Conservation (phyloP, 2,888 invertebrate species). For the Melanostoma mellinum region DNA sequence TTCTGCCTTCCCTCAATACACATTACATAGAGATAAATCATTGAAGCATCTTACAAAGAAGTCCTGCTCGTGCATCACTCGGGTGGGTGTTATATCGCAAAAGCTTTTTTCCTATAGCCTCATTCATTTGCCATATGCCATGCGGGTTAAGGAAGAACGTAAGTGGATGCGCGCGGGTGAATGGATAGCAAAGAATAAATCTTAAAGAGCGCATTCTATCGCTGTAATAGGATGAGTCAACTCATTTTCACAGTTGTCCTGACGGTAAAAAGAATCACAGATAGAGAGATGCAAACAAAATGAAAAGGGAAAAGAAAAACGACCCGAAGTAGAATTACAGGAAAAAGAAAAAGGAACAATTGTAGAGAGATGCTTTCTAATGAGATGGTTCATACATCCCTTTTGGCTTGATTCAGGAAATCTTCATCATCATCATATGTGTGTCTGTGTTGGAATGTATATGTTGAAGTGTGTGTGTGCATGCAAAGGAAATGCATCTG, state of each 20-base stretch:
- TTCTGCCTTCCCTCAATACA: background rate
- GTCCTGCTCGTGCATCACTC: constrained; percentile 48
- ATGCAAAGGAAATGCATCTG: constrained; percentile 49
- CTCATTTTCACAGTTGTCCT: constrained; percentile 62
- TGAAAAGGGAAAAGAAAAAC: background rate
- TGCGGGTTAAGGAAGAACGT: constrained; percentile 32
- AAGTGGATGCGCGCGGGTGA: constrained; percentile 16
- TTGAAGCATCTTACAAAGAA: constrained; percentile 37
- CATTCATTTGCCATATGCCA: constrained; percentile 5
- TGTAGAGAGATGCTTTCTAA: constrained; percentile 43
- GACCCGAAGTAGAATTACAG: constrained; percentile 11
- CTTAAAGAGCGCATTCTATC: constrained; percentile 57
- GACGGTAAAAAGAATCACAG: constrained; percentile 1
- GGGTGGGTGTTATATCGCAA: constrained; percentile 40
- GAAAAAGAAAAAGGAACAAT: constrained; percentile 12
- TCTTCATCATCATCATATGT: background rate
- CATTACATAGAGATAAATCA: constrained; percentile 13
- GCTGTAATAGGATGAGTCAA: constrained; percentile 68
- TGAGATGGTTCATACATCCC: constrained; percentile 57
- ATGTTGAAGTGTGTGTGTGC: background rate
- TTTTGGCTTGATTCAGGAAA: constrained; percentile 38
- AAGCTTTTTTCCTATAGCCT: constrained; percentile 25
- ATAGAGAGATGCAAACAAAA: background rate
- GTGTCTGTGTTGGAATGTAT: too few species aligned
- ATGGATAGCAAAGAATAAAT: constrained; percentile 28